phyloP scores from a whole-genome alignment of 64 coral and sea anemone species.

The Orbicella faveolata region DNA sequence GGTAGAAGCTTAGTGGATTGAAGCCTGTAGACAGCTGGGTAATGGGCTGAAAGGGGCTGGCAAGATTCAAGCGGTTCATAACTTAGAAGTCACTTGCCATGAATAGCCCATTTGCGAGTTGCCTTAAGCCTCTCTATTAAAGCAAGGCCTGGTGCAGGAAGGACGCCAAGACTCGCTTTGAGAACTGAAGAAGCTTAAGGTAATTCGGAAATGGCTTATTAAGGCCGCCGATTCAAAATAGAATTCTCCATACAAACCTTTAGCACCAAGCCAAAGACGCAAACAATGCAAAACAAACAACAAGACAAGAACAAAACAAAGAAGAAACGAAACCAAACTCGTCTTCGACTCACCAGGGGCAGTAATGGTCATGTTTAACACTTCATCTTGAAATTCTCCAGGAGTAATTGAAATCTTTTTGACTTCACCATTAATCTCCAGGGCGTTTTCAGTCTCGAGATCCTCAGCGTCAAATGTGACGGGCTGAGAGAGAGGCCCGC shows the following conservation, averaged over 20 bases:
- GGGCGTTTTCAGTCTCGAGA: conserved; percentile 59
- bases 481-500: conserved; percentile 24
- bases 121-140: too few species aligned
- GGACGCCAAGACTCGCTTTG: too few species aligned
- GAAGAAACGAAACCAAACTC: not conserved
- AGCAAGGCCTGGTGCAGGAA: too few species aligned
- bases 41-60: too few species aligned
- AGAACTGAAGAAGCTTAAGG: too few species aligned
- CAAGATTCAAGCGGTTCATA: too few species aligned
- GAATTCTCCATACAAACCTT: not conserved
- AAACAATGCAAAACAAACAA: not conserved
- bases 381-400: conserved; percentile 54
- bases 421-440: conserved; percentile 68
- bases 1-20: too few species aligned
- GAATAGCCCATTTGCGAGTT: too few species aligned
- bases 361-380: conserved; percentile 81
- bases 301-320: not conserved
- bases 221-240: too few species aligned
- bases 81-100: too few species aligned
- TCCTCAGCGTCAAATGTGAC: conserved; percentile 76
- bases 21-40: too few species aligned
- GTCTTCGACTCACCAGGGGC: conserved; percentile 54
- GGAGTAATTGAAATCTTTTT: conserved; percentile 60
- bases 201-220: too few species aligned
- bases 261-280: not conserved